These are phyloP conservation scores for Villa cingulata DNA, from an alignment of 2,888 invertebrate species.

Conservation along the genomic window DNA sequence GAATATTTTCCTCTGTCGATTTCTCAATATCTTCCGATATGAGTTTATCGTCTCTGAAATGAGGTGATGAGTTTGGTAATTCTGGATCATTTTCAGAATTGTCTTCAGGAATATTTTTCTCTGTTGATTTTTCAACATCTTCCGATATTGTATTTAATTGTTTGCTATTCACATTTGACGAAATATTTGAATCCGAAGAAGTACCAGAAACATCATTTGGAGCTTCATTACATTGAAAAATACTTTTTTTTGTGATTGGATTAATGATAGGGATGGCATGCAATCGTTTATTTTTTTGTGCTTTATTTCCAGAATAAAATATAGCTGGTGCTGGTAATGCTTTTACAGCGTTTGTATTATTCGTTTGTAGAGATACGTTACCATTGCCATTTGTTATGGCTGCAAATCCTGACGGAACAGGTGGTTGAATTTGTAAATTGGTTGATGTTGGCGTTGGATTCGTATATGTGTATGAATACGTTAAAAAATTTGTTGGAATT, in stretches of 20 bases:
- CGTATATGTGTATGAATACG: not conserved
- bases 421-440: not conserved
- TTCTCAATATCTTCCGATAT: too few relatives aligned
- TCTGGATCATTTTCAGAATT: too few relatives aligned
- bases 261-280: slow-evolving; percentile 32
- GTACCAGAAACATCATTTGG: too few relatives aligned
- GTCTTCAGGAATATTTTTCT: too few relatives aligned
- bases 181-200: too few relatives aligned
- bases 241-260: slow-evolving; percentile 28
- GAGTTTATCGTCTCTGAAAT: too few relatives aligned
- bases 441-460: slow-evolving; percentile 1
- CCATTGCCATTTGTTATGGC: too few relatives aligned
- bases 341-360: not conserved
- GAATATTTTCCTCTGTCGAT: too few relatives aligned
- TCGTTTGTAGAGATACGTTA: not conserved
- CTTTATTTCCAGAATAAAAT: slow-evolving; percentile 9
- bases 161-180: too few relatives aligned
- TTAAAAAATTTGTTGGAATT: slow-evolving; percentile 1
- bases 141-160: too few relatives aligned
- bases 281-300: slow-evolving; percentile 18
- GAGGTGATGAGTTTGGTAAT: too few relatives aligned
- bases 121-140: too few relatives aligned
- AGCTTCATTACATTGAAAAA: slow-evolving; percentile 18
- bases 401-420: not conserved
- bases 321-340: not conserved